Conservation (phyloP, 2,113 vertebrate genomes). For the Prochilodus magdalenae region DNA sequence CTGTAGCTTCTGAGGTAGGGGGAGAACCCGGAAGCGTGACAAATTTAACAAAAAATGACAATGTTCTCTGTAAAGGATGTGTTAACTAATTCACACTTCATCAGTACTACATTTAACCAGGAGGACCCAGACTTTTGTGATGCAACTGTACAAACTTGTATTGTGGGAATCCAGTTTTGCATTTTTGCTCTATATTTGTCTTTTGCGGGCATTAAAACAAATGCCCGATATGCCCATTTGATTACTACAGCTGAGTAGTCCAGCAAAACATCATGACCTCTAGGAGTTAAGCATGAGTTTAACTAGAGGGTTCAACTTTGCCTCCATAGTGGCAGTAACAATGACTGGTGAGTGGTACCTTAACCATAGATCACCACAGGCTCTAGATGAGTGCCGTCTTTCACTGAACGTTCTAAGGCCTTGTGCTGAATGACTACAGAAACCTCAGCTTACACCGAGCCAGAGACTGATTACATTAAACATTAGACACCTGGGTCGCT, state of each 20-base stretch:
- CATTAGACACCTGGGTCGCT: constrained; percentile 10
- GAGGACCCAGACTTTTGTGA: no score
- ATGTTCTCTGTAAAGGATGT: no score
- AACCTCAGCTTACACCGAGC: background rate
- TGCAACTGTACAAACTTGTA: no score
- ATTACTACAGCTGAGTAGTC: background rate
- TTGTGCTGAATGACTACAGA: background rate
- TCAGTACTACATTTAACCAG: no score
- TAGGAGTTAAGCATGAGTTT: background rate
- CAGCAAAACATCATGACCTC: background rate
- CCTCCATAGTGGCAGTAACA: background rate
- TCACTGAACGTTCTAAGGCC: background rate
- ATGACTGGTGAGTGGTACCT: background rate
- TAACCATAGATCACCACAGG: background rate
- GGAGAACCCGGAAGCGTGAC: no score
- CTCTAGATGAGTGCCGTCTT: background rate
- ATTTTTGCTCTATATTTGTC: no score
- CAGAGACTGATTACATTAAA: background rate
- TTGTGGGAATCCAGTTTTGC: no score
- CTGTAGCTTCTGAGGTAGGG: no score
- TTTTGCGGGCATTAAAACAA: no score
- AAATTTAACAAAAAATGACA: no score
- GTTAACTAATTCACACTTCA: no score
- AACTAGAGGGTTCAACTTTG: background rate
- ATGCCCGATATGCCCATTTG: no score